Percentiles rank a stretch among this genome's conserved stretches.
These are phyloP conservation scores for Butorides virescens DNA, from an alignment of 2,113 vertebrate genomes.

Conservation along the genomic window DNA sequence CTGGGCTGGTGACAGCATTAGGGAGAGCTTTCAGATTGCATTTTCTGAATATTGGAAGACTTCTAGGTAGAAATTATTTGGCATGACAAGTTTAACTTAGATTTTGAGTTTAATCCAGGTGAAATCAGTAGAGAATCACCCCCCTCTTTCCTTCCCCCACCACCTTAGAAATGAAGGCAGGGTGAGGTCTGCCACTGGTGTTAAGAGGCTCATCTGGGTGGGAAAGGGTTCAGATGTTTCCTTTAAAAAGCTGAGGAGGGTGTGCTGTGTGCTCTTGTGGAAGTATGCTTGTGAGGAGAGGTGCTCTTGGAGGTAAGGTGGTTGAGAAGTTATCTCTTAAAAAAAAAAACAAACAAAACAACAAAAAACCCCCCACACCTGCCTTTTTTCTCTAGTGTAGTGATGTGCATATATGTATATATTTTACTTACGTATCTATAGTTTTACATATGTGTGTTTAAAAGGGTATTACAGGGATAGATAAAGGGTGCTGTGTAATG, in stretches of 20 bases:
- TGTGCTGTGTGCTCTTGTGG: fast-evolving
- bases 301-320: fast-evolving
- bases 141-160: not conserved
- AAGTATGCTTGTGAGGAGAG: fast-evolving
- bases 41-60: not conserved
- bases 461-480: fast-evolving
- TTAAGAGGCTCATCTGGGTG: not conserved
- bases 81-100: not conserved
- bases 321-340: not conserved
- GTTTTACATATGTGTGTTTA: not conserved
- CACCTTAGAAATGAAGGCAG: not conserved
- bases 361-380: not conserved
- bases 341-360: not conserved
- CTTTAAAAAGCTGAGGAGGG: not conserved
- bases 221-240: too few relatives aligned
- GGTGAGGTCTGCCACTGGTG: not conserved
- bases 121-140: not conserved
- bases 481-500: not conserved
- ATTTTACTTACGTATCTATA: not conserved
- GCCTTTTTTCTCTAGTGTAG: not conserved
- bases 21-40: not conserved
- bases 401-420: fast-evolving
- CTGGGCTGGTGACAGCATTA: not conserved
- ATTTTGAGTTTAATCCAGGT: not conserved
- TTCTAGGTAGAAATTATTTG: not conserved